Percentiles rank a stretch among this genome's conserved stretches.
These are phyloP conservation scores for Bradynema listronoti DNA, from an alignment of 1,140 invertebrate species.

Conservation along the genomic window DNA sequence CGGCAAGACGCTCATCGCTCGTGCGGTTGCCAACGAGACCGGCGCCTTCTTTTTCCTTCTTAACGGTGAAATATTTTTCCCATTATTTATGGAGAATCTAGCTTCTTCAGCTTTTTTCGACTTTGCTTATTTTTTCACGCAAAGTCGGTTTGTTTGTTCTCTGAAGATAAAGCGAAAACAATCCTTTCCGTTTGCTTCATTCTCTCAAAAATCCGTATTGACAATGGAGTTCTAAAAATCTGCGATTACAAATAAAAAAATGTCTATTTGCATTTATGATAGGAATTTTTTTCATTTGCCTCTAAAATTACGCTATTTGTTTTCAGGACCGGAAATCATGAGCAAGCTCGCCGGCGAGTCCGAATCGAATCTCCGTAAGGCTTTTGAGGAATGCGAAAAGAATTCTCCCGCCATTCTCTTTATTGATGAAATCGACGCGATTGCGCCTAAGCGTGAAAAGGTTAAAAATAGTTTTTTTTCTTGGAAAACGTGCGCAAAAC, in stretches of 20 bases:
- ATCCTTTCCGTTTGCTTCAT: constrained; percentile 7
- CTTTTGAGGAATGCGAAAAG: constrained; percentile 98
- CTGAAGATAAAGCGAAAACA: constrained; percentile 1
- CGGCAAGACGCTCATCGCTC: constrained; percentile 92
- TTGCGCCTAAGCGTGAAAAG: constrained; percentile 99
- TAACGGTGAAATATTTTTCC: constrained; percentile 67
- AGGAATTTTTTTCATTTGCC: no score
- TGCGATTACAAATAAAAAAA: constrained; percentile 1
- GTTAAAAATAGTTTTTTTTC: constrained; percentile 54
- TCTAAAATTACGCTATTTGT: background rate
- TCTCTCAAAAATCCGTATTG: constrained; percentile 1
- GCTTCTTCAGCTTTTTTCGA: background rate
- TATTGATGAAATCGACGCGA: constrained; percentile 99
- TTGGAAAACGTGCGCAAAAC: no score
- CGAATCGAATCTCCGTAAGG: constrained; percentile 90
- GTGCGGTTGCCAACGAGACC: constrained; percentile 98
- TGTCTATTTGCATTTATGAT: background rate
- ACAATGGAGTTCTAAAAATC: background rate
- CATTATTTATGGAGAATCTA: background rate
- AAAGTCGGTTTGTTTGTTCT: background rate
- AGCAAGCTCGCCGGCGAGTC: constrained; percentile 98
- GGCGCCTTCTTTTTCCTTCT: constrained; percentile 99
- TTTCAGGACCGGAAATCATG: constrained; percentile 91
- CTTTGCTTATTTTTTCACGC: background rate
- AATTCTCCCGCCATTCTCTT: constrained; percentile 99